These are phyloP conservation scores for Steromphala cineraria DNA, from an alignment of 2,888 invertebrate species.

Conservation along the genomic window DNA sequence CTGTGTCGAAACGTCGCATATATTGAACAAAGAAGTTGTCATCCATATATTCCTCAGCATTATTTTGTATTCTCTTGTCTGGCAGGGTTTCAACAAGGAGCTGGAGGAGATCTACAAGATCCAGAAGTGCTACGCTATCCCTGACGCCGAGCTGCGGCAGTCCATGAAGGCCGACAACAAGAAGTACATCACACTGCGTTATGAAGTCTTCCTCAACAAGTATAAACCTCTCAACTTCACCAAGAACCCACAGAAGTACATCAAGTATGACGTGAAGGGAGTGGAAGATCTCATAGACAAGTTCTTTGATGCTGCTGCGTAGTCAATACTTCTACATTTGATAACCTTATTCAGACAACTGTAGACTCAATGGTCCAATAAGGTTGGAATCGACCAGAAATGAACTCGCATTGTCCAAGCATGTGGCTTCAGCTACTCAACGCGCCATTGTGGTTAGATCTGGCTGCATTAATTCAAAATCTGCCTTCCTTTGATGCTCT, in stretches of 20 bases:
- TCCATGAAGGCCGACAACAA: slow-evolving; percentile 92
- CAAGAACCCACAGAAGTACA: slow-evolving; percentile 94
- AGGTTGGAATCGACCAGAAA: not conserved
- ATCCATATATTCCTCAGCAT: too few species aligned
- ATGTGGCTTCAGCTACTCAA: not conserved
- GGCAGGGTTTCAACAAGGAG: slow-evolving; percentile 94
- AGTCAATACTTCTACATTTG: slow-evolving; percentile 14
- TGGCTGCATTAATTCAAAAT: too few species aligned
- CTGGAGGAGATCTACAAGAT: slow-evolving; percentile 90
- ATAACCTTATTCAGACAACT: not conserved
- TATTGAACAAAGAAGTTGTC: too few species aligned
- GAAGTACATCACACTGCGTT: slow-evolving; percentile 89
- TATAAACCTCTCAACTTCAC: slow-evolving; percentile 86
- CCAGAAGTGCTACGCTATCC: slow-evolving; percentile 93
- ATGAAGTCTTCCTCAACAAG: slow-evolving; percentile 77
- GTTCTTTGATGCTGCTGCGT: slow-evolving; percentile 85
- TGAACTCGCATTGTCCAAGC: not conserved
- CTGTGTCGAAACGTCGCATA: too few species aligned
- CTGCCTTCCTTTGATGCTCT: too few species aligned
- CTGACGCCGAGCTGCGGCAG: slow-evolving; percentile 92
- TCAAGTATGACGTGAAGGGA: slow-evolving; percentile 91
- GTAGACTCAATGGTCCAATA: too few species aligned
- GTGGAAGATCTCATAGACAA: slow-evolving; percentile 89
- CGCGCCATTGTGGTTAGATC: not conserved
- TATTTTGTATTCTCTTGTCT: slow-evolving; percentile 33